A percentile compares a stretch with the other conserved stretches of the same genome.
Evolutionary conservation across 2,113 vertebrate species (phyloP).

Genomic region (Eublepharis macularius): DNA sequence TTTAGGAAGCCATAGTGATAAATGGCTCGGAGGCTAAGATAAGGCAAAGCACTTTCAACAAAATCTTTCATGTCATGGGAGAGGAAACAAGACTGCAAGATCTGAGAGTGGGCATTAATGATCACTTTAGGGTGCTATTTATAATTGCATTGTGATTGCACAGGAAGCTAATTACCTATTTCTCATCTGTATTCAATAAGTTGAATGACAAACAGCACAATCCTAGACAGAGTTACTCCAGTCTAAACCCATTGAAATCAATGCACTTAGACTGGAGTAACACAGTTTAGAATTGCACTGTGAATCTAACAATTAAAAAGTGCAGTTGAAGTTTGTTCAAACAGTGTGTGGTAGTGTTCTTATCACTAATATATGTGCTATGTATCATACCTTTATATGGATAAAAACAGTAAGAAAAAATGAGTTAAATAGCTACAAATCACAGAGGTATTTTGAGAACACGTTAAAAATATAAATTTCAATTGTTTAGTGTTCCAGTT

Average conservation of each 20-base stretch:
- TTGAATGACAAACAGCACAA: too few species aligned
- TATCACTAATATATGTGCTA: neutral
- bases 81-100: slow-evolving; percentile 59
- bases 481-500: neutral
- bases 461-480: slow-evolving; percentile 8
- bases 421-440: fast-evolving
- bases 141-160: slow-evolving; percentile 45
- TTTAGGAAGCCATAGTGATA: slow-evolving; percentile 66
- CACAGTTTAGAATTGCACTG: too few species aligned
- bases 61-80: slow-evolving; percentile 71
- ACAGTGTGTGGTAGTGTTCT: slow-evolving; percentile 16
- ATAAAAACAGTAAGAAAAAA: slow-evolving; percentile 3
- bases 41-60: slow-evolving; percentile 61
- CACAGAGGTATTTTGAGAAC: neutral
- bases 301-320: slow-evolving; percentile 50
- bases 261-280: too few species aligned
- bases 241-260: too few species aligned
- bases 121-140: slow-evolving; percentile 62
- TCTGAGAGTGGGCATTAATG: slow-evolving; percentile 50
- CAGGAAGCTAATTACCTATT: slow-evolving; percentile 68
- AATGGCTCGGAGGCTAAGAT: slow-evolving; percentile 55
- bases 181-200: slow-evolving; percentile 26
- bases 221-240: too few species aligned
- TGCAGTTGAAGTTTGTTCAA: slow-evolving; percentile 34
- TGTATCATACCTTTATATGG: neutral